phyloP scores from a whole-genome alignment of 2,888 invertebrate species.

The Metallyticus violacea region DNA sequence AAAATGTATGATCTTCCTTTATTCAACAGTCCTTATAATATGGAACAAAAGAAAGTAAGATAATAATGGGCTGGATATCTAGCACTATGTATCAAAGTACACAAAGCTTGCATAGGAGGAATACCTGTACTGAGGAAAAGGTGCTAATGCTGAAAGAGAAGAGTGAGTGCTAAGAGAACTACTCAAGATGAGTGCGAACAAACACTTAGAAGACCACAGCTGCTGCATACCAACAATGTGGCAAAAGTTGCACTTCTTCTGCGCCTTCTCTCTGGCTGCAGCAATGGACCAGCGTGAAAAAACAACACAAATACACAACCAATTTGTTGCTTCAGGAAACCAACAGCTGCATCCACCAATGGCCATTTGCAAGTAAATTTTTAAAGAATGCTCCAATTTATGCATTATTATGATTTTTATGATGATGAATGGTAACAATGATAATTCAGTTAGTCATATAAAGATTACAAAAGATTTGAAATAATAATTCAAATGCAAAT shows the following conservation, averaged over 20 bases:
- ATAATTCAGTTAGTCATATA: background rate
- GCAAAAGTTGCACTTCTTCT: slow-evolving; percentile 40
- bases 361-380: background rate
- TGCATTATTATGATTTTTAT: background rate
- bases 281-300: slow-evolving; percentile 34
- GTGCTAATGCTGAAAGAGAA: background rate
- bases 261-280: slow-evolving; percentile 47
- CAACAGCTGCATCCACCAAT: background rate
- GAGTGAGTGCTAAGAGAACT: background rate
- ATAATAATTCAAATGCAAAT: no score
- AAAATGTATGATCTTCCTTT: no score
- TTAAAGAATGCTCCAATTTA: background rate
- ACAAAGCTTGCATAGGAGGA: background rate
- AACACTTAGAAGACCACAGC: background rate
- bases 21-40: no score
- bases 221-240: slow-evolving; percentile 37
- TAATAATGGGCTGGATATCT: background rate
- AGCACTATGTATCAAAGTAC: background rate
- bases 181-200: background rate
- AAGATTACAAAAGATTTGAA: background rate
- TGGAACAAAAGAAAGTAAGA: no score
- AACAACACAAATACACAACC: slow-evolving; percentile 1
- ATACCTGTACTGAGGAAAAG: background rate
- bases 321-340: background rate
- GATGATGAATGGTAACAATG: no score